Evolutionary conservation across 2,888 invertebrate genomes (phyloP).

Genomic region (Aromia moschata): DNA sequence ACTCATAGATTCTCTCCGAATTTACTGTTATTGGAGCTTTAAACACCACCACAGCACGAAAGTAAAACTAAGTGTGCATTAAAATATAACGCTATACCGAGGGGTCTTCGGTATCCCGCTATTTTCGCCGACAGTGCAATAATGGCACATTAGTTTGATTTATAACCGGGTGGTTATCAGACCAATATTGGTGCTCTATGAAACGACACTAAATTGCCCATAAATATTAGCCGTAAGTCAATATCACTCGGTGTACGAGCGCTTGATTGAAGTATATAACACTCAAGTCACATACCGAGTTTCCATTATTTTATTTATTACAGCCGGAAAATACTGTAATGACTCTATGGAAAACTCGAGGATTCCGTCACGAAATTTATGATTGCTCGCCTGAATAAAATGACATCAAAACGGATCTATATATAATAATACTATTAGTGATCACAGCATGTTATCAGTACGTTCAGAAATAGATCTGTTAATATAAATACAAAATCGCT

Average conservation of each 20-base stretch:
- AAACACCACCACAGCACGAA: slow-evolving; percentile 4
- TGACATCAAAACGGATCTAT: slow-evolving; percentile 5
- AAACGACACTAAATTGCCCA: slow-evolving; percentile 63
- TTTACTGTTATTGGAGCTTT: neutral
- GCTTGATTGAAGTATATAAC: slow-evolving; percentile 56
- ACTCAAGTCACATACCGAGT: slow-evolving; percentile 47
- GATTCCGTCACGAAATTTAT: neutral
- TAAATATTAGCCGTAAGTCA: slow-evolving; percentile 63
- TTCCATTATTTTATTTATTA: slow-evolving; percentile 36
- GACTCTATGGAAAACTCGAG: slow-evolving; percentile 5
- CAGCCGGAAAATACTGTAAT: slow-evolving; percentile 10
- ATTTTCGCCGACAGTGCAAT: slow-evolving; percentile 62
- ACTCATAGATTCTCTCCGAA: neutral
- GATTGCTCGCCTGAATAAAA: neutral
- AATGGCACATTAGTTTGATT: slow-evolving; percentile 65
- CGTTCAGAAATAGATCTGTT: too few relatives aligned
- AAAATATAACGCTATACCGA: slow-evolving; percentile 38
- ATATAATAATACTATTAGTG: too few relatives aligned
- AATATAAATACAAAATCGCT: too few relatives aligned
- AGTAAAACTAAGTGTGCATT: slow-evolving; percentile 31
- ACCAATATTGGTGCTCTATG: slow-evolving; percentile 63
- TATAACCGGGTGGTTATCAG: slow-evolving; percentile 63
- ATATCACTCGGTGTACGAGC: slow-evolving; percentile 55
- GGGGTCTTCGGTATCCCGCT: slow-evolving; percentile 44
- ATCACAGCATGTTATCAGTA: too few relatives aligned